Conservation (phyloP, 1,140 invertebrate species). For the Pantala flavescens region DNA sequence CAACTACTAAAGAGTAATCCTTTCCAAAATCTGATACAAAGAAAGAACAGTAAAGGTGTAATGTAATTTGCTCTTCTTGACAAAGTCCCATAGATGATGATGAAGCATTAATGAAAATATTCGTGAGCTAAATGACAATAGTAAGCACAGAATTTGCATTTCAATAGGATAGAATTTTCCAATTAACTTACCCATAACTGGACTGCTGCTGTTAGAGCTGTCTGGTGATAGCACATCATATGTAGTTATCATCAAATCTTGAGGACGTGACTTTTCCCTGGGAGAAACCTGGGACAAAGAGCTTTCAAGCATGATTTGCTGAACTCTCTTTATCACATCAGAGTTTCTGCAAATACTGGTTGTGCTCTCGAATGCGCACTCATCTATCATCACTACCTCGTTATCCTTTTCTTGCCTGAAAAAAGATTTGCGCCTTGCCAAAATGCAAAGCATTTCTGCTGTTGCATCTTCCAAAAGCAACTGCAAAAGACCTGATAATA, state of each 20-base stretch:
- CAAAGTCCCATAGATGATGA: not conserved
- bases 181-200: not conserved
- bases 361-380: not conserved
- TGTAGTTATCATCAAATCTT: constrained; percentile 24
- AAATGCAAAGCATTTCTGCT: not conserved
- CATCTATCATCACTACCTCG: not conserved
- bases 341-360: not conserved
- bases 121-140: not conserved
- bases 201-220: not conserved
- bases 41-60: too few species aligned
- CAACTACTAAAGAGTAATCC: not conserved
- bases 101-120: not conserved
- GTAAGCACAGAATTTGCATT: not conserved
- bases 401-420: not conserved
- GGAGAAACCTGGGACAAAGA: constrained; percentile 12
- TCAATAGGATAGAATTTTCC: not conserved
- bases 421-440: not conserved
- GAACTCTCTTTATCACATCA: not conserved
- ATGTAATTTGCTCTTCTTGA: too few species aligned
- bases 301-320: constrained; percentile 3
- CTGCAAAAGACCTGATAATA: not conserved
- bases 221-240: constrained; percentile 11
- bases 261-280: constrained; percentile 29
- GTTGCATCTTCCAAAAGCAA: not conserved
- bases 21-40: too few species aligned